Evolutionary conservation across 2,797 vertebrate genomes (phyloP).

Genomic region (Pseudochirops cupreus): DNA sequence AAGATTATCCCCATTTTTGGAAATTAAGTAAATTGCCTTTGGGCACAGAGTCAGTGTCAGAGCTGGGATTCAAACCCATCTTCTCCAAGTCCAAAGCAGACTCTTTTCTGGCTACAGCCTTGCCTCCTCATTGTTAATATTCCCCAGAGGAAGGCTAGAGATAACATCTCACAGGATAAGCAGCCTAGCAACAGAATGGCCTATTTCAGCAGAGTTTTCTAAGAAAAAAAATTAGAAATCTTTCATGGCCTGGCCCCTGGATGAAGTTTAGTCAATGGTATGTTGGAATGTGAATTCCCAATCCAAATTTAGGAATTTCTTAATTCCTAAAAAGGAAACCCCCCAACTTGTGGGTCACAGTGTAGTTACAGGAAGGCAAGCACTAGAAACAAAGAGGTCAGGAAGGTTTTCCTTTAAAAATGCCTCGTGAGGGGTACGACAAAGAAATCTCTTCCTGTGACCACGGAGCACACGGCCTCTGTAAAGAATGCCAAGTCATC

Average conservation of each 20-base stretch:
- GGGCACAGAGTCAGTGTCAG: neutral
- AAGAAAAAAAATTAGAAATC: conserved; percentile 14
- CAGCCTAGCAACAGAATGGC: conserved; percentile 27
- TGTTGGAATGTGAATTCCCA: conserved; percentile 22
- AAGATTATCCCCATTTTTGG: neutral
- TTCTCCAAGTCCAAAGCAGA: neutral
- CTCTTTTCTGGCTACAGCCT: neutral
- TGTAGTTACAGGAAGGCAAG: neutral
- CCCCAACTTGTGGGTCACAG: neutral
- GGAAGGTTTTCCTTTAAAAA: neutral
- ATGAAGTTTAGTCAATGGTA: neutral
- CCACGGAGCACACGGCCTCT: neutral
- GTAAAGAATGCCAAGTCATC: neutral
- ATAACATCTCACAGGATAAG: conserved; percentile 12
- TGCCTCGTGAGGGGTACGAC: neutral
- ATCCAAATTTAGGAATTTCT: neutral
- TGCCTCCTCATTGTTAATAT: conserved; percentile 17
- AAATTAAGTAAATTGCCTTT: neutral
- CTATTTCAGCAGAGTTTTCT: conserved; percentile 12
- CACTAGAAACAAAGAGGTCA: neutral
- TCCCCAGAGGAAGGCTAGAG: conserved; percentile 45
- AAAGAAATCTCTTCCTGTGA: conserved; percentile 4
- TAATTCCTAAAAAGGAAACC: conserved; percentile 15
- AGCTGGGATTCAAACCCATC: neutral
- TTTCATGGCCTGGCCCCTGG: conserved; percentile 16